These are phyloP conservation scores for Lepidostoma basale DNA, from an alignment of 1,140 invertebrate genomes.

Conservation along the genomic window DNA sequence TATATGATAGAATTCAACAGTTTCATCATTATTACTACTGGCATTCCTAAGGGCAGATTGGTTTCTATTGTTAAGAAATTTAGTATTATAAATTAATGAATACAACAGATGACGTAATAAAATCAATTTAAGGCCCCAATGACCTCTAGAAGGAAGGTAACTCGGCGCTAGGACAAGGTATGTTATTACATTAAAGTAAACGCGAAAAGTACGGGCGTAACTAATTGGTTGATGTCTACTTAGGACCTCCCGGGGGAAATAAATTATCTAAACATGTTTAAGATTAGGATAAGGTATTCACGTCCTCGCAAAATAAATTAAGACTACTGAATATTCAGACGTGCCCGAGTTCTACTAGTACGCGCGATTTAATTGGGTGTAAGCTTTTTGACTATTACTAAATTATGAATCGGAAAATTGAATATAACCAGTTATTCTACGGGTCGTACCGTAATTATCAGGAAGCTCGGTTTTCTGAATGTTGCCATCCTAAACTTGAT, in stretches of 20 bases:
- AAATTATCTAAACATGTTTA: not conserved
- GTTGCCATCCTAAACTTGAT: no score
- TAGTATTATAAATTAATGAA: not conserved
- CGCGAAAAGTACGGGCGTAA: not conserved
- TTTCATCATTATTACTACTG: no score
- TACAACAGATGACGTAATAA: not conserved
- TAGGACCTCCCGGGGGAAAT: conserved; percentile 1
- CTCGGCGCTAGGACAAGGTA: not conserved
- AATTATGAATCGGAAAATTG: no score
- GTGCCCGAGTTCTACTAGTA: not conserved
- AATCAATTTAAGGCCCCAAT: not conserved
- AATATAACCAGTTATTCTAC: no score
- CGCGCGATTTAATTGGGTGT: not conserved
- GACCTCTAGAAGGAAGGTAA: not conserved
- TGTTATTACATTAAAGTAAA: not conserved
- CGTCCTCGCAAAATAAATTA: conserved; percentile 8
- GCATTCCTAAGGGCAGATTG: not conserved
- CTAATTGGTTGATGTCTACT: not conserved
- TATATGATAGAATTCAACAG: no score
- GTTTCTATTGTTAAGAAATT: not conserved
- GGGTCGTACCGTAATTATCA: no score
- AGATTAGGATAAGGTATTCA: not conserved
- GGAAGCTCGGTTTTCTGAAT: no score
- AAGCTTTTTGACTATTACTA: not conserved
- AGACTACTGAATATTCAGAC: conserved; percentile 1